phyloP scores from a whole-genome alignment of 2,888 invertebrate genomes.

The Meiosimyza decipiens region DNA sequence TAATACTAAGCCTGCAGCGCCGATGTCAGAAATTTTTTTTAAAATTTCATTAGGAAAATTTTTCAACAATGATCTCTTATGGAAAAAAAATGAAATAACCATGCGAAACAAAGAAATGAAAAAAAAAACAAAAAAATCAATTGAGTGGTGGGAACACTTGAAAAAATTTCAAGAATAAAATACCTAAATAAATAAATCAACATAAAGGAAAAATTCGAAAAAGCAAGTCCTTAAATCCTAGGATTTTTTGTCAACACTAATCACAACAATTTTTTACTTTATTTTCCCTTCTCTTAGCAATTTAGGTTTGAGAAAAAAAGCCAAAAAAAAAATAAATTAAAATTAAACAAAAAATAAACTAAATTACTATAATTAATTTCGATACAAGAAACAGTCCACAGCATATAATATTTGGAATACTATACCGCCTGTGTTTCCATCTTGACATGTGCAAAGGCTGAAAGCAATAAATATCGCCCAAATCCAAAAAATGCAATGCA shows the following conservation, averaged over 20 bases:
- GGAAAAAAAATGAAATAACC: slow-evolving; percentile 12
- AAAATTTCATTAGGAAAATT: slow-evolving; percentile 32
- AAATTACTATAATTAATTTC: slow-evolving; percentile 40
- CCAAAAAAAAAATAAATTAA: slow-evolving; percentile 43
- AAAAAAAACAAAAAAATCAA: slow-evolving; percentile 29
- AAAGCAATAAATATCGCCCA: not conserved
- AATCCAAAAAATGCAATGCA: not conserved
- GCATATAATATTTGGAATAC: slow-evolving; percentile 39
- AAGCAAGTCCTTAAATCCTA: slow-evolving; percentile 31
- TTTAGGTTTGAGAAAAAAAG: slow-evolving; percentile 62
- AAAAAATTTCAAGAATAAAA: slow-evolving; percentile 25
- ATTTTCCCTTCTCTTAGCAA: slow-evolving; percentile 67
- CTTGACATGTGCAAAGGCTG: slow-evolving; percentile 39
- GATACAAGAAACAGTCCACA: slow-evolving; percentile 43
- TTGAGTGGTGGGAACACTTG: slow-evolving; percentile 19
- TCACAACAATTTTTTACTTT: slow-evolving; percentile 67
- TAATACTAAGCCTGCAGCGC: not conserved
- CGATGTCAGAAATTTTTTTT: slow-evolving; percentile 9
- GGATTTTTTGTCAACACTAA: slow-evolving; percentile 61
- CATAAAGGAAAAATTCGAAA: slow-evolving; percentile 23
- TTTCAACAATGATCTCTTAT: slow-evolving; percentile 29
- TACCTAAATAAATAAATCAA: slow-evolving; percentile 15
- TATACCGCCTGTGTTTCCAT: slow-evolving; percentile 28
- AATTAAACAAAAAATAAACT: slow-evolving; percentile 42
- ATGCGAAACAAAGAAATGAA: not conserved